Evolutionary conservation across 2,113 vertebrate species (phyloP).

Genomic region (Amblyornis subalaris): DNA sequence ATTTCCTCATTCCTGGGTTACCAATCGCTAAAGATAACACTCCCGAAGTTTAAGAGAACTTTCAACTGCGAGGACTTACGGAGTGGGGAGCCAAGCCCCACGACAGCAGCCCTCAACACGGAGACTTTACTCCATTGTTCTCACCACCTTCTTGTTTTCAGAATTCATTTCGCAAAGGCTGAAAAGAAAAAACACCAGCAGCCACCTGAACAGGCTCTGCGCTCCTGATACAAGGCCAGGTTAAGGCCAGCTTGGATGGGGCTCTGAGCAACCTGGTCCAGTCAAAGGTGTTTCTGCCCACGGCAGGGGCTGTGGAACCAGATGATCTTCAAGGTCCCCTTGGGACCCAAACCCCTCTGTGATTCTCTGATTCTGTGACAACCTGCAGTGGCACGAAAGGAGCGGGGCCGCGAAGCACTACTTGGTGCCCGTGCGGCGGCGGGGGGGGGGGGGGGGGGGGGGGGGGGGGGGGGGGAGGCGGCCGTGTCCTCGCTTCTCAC

Average conservation of each 20-base stretch:
- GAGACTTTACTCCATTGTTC: slow-evolving; percentile 23
- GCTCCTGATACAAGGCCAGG: not conserved
- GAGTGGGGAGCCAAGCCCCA: not conserved
- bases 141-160: not conserved
- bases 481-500: not conserved
- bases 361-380: not conserved
- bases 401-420: rapidly evolving
- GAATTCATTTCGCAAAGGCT: not conserved
- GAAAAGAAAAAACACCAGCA: not conserved
- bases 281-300: not conserved
- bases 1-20: slow-evolving; percentile 23
- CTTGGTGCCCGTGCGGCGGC: rapidly evolving
- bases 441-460: rapidly evolving
- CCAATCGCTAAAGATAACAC: not conserved
- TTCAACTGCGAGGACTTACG: not conserved
- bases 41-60: slow-evolving; percentile 22
- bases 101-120: not conserved
- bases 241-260: not conserved
- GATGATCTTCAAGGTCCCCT: not conserved
- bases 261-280: not conserved
- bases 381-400: rapidly evolving
- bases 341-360: not conserved
- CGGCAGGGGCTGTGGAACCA: not conserved
- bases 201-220: not conserved
- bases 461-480: rapidly evolving